Evolutionary conservation across 2,113 vertebrate genomes (phyloP), one percentile per base, ranked within the genome.

Genomic region (Apodemus sylvaticus): DNA sequence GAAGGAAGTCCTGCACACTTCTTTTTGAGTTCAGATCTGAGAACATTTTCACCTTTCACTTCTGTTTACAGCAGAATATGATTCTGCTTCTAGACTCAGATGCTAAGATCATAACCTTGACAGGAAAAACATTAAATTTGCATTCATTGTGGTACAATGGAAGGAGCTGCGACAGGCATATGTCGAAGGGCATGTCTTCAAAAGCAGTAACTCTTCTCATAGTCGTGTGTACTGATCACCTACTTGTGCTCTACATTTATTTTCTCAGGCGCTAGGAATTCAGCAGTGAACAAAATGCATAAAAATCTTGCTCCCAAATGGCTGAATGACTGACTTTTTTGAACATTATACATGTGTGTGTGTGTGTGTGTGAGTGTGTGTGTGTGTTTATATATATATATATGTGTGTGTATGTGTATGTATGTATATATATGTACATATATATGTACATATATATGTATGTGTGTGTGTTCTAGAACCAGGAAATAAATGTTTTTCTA

Each of bases 21-120:
- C 77, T 89, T 90, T 96, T 95, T 78, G 77, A 94, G 76, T 94
- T 90, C 76, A 93, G 39, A 86, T 17, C 39, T 91, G 86, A 92
- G 94, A 95, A 92, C 36, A 86, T 89, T 92, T 96, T 92, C 81
- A 48, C 42, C 82, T 92, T 95, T 95, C 95, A 81, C 92, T 96
- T 93, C 64, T 88, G n/a, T 95, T 87, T 90, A 88, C 94, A 71
- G 66, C 42, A 77, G 79, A 94, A 79, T 92, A 24, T 22, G 92
- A 92, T 82, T 96, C 88, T 13, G 88, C 58, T 66, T 20, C 73
- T 26, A 71, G 70, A 58, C 51, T 82, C 66, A 29, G 89, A 93
- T 95, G 22, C 71, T 5, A 19, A 82, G 83, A 53, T 45, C 42
- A 71, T 86, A 76, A 42, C 16, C 88, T 51, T 42, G 79, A 74